Base-by-base conservation (phyloP, 2,797 vertebrate genomes). In the Steatocranus sp. region DNA sequence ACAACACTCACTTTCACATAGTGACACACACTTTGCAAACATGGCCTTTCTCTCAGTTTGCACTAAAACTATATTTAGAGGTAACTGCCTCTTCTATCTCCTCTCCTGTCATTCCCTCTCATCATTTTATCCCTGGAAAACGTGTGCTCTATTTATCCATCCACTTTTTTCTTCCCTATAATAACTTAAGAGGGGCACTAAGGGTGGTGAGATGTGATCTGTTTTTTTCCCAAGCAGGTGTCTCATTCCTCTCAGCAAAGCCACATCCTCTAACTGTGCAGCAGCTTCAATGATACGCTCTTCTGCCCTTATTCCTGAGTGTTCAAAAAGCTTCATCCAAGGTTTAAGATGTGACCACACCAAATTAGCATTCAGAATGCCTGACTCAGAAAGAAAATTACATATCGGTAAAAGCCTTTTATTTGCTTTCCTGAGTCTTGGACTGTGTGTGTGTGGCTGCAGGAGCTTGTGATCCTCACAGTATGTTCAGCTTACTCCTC, bases 401-500 rank as follows among this genome's bases (percentile, higher is more conserved):
- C 49, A 58, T 78, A 88, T 83, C 73, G 23, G 32, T 84, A 48
- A 83, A 89, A 88, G 70, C 76, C 53, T 88, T 88, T 84, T 88
- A 90, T 89, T 86, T 88, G 83, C 86, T 74, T 83, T 74, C 61
- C 56, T 58, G 38, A 78, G 78, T 82, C 74, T 79, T 75, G 77
- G 61, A 68, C 54, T 18, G 15, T 77, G 63, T 79, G 49, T 79
- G 51, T 75, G 53, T 49, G 75, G 17, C 46, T 79, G 61, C 5
- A 12, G 18, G 27, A 74, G 78, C 58, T 68, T 81, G 84, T 89
- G 87, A 86, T 93, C 80, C 81, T 85, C 86, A 84, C 86, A 84
- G 85, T 91, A 79, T 90, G 90, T 87, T 92, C 86, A 81, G 78
- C 79, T 87, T 77, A 76, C 79, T 85, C 84, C 85, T 89, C 83